Percentiles rank a stretch among this genome's conserved stretches.
Evolutionary conservation across 2,888 invertebrate genomes (phyloP).

Genomic region (Drosophila algonquin): DNA sequence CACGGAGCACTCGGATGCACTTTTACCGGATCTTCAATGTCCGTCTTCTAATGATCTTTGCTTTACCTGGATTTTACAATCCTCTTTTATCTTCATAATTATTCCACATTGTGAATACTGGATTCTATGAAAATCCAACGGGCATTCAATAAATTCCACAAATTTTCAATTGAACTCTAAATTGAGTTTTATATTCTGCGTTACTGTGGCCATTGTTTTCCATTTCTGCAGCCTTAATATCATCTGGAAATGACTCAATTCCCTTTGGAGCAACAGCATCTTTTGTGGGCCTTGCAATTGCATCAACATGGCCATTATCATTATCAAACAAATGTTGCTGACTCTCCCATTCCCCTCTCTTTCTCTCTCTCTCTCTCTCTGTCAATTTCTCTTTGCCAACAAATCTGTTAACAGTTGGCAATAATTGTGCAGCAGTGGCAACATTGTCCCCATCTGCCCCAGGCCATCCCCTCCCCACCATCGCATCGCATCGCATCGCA

Average conservation of each 20-base stretch:
- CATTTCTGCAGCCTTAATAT: not conserved
- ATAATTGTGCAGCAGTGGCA: conserved; percentile 80
- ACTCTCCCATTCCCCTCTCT: not conserved
- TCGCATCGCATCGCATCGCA: conserved; percentile 19
- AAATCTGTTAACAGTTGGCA: conserved; percentile 84
- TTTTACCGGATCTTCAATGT: too few relatives aligned
- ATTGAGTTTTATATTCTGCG: not conserved
- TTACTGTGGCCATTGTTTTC: not conserved
- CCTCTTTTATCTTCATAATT: too few relatives aligned
- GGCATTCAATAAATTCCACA: too few relatives aligned
- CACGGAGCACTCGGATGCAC: too few relatives aligned
- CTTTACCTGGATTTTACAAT: too few relatives aligned
- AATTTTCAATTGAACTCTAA: not conserved
- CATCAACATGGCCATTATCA: conserved; percentile 72
- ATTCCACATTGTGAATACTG: too few relatives aligned
- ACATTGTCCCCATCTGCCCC: conserved; percentile 36
- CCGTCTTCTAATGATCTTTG: too few relatives aligned
- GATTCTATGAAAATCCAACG: too few relatives aligned
- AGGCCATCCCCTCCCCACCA: conserved; percentile 4
- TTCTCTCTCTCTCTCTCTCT: not conserved
- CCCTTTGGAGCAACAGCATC: conserved; percentile 31
- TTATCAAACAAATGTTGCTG: conserved; percentile 65
- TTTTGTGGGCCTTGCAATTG: conserved; percentile 5
- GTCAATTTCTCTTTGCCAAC: conserved; percentile 62
- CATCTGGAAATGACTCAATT: conserved; percentile 60